phyloP scores from a whole-genome alignment of 2,797 vertebrate genomes.

The Nothura maculosa region DNA sequence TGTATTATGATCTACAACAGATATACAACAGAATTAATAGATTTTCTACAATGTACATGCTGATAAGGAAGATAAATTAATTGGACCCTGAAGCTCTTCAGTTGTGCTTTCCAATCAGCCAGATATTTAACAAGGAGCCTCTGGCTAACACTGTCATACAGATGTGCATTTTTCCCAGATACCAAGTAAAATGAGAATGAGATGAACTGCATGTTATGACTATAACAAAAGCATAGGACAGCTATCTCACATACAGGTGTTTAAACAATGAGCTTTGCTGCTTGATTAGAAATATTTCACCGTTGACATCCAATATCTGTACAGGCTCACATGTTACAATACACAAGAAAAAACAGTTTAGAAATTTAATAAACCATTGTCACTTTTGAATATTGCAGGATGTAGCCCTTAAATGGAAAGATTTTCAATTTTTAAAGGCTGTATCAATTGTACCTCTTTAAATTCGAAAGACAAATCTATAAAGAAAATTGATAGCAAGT shows the following conservation, averaged over 20 bases:
- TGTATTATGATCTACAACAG: not conserved
- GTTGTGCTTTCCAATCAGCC: not conserved
- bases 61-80: not conserved
- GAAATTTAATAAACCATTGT: not conserved
- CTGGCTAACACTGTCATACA: not conserved
- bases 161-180: too few relatives aligned
- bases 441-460: rapidly evolving
- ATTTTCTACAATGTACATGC: not conserved
- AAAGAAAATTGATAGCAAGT: not conserved
- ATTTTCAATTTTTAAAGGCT: not conserved
- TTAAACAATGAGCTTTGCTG: not conserved
- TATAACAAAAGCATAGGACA: not conserved
- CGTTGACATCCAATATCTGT: not conserved
- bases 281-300: not conserved
- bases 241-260: not conserved
- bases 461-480: not conserved
- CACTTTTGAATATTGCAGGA: not conserved
- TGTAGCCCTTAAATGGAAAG: not conserved
- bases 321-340: not conserved
- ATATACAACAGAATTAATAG: not conserved
- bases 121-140: not conserved
- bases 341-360: not conserved
- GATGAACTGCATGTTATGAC: not conserved
- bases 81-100: not conserved
- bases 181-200: not conserved